Conservation (phyloP, 1,140 invertebrate genomes). For the Doryteuthis pealeii region DNA sequence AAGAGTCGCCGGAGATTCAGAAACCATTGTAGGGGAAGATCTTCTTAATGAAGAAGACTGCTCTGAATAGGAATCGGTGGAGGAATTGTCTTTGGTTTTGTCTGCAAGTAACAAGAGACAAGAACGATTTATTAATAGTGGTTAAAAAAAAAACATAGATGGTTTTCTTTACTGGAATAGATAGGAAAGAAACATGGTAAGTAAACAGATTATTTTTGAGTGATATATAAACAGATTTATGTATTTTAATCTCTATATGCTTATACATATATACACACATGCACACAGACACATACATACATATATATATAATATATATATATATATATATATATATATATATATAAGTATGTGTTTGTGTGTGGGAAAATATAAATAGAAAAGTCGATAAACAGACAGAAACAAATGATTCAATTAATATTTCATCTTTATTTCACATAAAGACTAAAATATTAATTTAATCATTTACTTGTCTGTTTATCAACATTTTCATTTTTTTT, state of each 20-base stretch:
- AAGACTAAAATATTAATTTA: too few species aligned
- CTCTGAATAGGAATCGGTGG: constrained; percentile 4
- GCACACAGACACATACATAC: neutral
- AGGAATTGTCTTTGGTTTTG: constrained; percentile 10
- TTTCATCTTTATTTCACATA: too few species aligned
- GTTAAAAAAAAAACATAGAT: neutral
- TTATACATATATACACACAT: neutral
- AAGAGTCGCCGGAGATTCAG: neutral
- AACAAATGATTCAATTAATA: too few species aligned
- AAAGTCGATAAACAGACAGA: too few species aligned
- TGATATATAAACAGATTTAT: too few species aligned
- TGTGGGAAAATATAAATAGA: neutral
- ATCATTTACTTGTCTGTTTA: too few species aligned
- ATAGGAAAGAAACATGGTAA: too few species aligned
- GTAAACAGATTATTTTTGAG: too few species aligned
- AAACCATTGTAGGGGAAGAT: neutral
- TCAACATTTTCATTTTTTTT: too few species aligned
- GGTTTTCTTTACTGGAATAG: neutral
- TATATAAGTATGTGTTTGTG: too few species aligned
- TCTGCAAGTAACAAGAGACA: neutral
- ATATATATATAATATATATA: neutral
- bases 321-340: neutral
- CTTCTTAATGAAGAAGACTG: neutral
- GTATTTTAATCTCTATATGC: too few species aligned
- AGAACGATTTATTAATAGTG: neutral